These are phyloP conservation scores for Naja naja DNA, from an alignment of 2,113 vertebrate genomes.

Conservation along the genomic window DNA sequence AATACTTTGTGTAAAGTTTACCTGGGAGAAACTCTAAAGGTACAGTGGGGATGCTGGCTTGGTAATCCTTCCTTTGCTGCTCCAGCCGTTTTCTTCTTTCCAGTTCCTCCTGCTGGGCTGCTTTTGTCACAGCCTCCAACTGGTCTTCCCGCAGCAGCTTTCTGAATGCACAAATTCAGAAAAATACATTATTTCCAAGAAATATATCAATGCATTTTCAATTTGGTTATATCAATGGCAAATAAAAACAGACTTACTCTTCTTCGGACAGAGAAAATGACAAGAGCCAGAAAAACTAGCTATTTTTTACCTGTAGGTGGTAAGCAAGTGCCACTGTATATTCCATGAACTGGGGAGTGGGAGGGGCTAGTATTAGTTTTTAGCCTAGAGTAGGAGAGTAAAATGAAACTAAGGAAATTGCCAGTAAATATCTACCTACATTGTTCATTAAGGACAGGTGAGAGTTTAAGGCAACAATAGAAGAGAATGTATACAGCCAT, in stretches of 20 bases:
- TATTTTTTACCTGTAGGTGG: constrained; percentile 1
- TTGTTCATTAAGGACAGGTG: neutral
- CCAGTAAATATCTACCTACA: neutral
- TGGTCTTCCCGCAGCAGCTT: constrained; percentile 96
- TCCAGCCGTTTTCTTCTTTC: constrained; percentile 93
- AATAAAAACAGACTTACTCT: neutral
- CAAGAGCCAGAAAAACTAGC: constrained; percentile 26
- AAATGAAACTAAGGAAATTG: neutral
- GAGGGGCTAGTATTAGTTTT: neutral
- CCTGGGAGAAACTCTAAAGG: constrained; percentile 77
- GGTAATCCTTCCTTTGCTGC: constrained; percentile 94
- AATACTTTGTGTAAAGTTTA: constrained; percentile 47
- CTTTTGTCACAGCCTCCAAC: constrained; percentile 94
- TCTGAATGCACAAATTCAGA: constrained; percentile 65
- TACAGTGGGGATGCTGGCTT: constrained; percentile 72
- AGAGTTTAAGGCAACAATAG: neutral
- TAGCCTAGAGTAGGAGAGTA: neutral
- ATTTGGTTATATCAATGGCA: neutral
- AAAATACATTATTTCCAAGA: fast-evolving
- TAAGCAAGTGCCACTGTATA: neutral
- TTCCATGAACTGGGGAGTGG: neutral
- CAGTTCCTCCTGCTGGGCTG: constrained; percentile 95
- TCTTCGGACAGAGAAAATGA: neutral
- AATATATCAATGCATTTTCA: neutral
- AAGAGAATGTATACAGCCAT: neutral